These are phyloP conservation scores for Ivindomyrus marchei DNA, from an alignment of 2,113 vertebrate species.

Conservation along the genomic window DNA sequence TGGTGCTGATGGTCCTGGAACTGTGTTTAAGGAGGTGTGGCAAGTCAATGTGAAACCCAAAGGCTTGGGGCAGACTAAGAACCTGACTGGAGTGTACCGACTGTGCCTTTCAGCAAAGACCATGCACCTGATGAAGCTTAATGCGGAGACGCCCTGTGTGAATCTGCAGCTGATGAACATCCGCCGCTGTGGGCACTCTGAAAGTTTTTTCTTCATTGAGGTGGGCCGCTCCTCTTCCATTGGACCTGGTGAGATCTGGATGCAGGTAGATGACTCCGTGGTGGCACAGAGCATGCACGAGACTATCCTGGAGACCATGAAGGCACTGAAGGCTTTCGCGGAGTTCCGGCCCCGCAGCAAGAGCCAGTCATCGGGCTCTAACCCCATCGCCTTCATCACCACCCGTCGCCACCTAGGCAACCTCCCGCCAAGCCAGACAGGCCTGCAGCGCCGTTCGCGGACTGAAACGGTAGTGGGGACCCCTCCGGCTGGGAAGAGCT, in stretches of 20 bases:
- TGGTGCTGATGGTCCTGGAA: constrained; percentile 45
- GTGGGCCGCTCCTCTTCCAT: constrained; percentile 69
- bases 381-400: constrained; percentile 72
- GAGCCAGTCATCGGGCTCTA: constrained; percentile 64
- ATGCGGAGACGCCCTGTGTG: constrained; percentile 65
- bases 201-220: constrained; percentile 76
- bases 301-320: constrained; percentile 73
- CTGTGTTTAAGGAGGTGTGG: constrained; percentile 73
- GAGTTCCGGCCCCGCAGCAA: constrained; percentile 71
- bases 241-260: constrained; percentile 73
- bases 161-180: constrained; percentile 73
- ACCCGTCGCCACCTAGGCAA: constrained; percentile 66
- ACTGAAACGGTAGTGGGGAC: constrained; percentile 59
- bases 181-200: constrained; percentile 70
- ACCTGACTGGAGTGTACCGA: constrained; percentile 70
- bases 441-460: constrained; percentile 65
- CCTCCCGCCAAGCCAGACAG: constrained; percentile 60
- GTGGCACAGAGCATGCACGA: constrained; percentile 75
- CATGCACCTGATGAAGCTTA: constrained; percentile 69
- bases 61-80: constrained; percentile 70
- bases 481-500: constrained; percentile 55
- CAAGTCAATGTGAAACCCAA: constrained; percentile 71
- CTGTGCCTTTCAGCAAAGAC: constrained; percentile 72
- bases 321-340: constrained; percentile 67
- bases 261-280: constrained; percentile 74